Percentiles rank a stretch among this genome's conserved stretches.
Evolutionary conservation across 2,113 vertebrate genomes (phyloP).

Genomic region (Oryctolagus cuniculus): mOryCun1.1 NC_091453.1:89965001-89965500

Average conservation of each 20-base stretch:
- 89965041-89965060: background rate
- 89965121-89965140: background rate
- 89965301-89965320: slow-evolving; percentile 32
- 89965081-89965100: background rate
- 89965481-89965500: slow-evolving; percentile 1
- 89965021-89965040: background rate
- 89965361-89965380: slow-evolving; percentile 41
- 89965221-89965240: background rate
- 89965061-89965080: background rate
- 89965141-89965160: slow-evolving; percentile 7
- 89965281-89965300: slow-evolving; percentile 43
- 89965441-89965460: slow-evolving; percentile 9
- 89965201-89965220: slow-evolving; percentile 32
- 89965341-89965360: slow-evolving; percentile 46
- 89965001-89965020: background rate
- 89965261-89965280: background rate
- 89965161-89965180: slow-evolving; percentile 19
- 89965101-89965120: background rate
- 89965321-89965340: slow-evolving; percentile 25
- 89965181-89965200: background rate
- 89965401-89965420: slow-evolving; percentile 16
- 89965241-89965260: background rate
- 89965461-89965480: background rate
- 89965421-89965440: background rate
- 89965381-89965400: background rate